Evolutionary conservation across 2,888 invertebrate genomes (phyloP), one percentile per base, ranked within the genome.

Genomic region (Ectropis crepuscularia): DNA sequence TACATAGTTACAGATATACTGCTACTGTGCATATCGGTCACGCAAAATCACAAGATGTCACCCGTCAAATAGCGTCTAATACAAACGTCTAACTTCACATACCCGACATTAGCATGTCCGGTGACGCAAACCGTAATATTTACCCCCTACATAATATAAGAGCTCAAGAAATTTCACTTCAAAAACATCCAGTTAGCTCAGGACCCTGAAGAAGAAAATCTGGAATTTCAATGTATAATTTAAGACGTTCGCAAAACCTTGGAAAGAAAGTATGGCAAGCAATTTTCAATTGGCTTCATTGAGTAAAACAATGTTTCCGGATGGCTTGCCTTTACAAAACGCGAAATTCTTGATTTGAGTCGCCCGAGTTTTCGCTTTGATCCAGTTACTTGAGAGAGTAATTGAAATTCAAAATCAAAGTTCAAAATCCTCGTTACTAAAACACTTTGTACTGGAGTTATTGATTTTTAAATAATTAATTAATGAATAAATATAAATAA

Each of bases 291-390:
- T 63, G 60, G 46, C 47, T 57, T 60, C 45, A 57, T 57, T 62
- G 11, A 53, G 53, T 50, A 43, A 67, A 57, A 53, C 49, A 49
- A 53, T 57, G 50, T 54, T 61, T 63, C 57, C 61, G 39, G 6
- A 28, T 45, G 53, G 46, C 59, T 51, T 50, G 37, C 42, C 28
- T 48, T 53, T 41, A 41, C 38, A 41, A 60, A 55, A 60, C 51
- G 42, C 28, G 53, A 53, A 53, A 50, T 41, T 55, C 51, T 57
- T 49, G 45, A 67, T 65, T 64, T 60, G 55, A 53, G 46, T 37
- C 41, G 10, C 38, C 43, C 68, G 12, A 68, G 71, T 62, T 69
- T 73, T 69, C 55, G 36, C 28, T n/a, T 12, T 42, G 41, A 28
- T 16, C 47, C 2, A 63, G 63, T 53, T 11, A 7, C 53, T 63